Conservation (phyloP, 2,113 vertebrate species). For the Pontoporia blainvillei region DNA sequence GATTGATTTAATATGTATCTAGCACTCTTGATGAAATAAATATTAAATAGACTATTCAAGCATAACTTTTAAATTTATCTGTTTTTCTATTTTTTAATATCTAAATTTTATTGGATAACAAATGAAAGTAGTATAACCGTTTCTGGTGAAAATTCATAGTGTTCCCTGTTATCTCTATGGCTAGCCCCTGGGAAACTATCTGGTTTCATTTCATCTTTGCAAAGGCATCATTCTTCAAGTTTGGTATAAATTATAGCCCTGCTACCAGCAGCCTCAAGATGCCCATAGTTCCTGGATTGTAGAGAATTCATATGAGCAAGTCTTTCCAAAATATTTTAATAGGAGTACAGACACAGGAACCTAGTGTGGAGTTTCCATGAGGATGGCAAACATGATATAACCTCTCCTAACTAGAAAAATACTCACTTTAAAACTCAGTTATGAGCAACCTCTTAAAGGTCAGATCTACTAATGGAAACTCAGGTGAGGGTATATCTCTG, state of each 20-base stretch:
- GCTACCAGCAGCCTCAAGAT: background rate
- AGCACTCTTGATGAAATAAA: background rate
- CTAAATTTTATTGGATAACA: background rate
- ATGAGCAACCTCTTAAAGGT: background rate
- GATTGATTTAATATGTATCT: background rate
- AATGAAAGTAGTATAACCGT: background rate
- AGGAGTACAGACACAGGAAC: background rate
- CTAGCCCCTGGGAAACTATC: background rate
- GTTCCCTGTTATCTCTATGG: background rate
- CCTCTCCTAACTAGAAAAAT: background rate
- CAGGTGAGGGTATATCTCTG: background rate
- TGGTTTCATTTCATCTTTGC: background rate
- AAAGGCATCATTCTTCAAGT: background rate
- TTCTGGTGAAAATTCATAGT: background rate
- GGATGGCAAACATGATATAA: background rate
- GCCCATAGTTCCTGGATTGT: background rate
- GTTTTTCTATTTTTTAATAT: background rate
- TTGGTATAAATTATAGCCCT: background rate
- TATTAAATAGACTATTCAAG: background rate
- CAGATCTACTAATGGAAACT: background rate
- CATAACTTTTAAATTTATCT: background rate
- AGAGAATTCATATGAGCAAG: background rate
- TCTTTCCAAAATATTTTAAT: background rate
- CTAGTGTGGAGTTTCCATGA: background rate
- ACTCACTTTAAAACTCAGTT: background rate